Conservation (phyloP, 2,888 invertebrate genomes). For the Phyllotreta striolata region DNA sequence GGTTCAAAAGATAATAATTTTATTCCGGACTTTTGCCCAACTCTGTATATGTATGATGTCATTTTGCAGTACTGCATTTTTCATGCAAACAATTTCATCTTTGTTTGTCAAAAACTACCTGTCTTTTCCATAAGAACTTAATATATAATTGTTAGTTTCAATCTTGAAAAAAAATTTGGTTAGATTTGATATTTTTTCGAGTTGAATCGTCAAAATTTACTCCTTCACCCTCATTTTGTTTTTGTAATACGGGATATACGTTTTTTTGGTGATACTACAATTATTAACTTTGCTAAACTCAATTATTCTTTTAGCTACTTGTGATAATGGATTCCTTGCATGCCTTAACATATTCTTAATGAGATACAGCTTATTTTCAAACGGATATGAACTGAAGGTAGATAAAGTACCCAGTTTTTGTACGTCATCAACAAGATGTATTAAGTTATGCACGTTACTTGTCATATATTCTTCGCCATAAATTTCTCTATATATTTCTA, state of each 20-base stretch:
- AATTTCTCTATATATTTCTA: slow-evolving; percentile 25
- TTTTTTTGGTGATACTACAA: slow-evolving; percentile 6
- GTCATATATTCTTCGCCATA: slow-evolving; percentile 32
- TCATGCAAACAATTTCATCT: no score
- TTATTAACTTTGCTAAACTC: slow-evolving; percentile 37
- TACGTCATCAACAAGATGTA: slow-evolving; percentile 49
- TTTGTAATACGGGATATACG: slow-evolving; percentile 20
- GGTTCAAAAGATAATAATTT: no score
- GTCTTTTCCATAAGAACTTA: no score
- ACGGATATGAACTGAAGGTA: slow-evolving; percentile 51
- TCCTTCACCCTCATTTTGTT: slow-evolving; percentile 23
- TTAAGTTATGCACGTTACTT: slow-evolving; percentile 29
- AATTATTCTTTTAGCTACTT: slow-evolving; percentile 38
- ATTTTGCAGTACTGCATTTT: no score
- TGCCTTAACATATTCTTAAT: slow-evolving; percentile 34
- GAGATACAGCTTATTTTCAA: slow-evolving; percentile 49
- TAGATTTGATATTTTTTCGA: no score
- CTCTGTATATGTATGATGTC: no score
- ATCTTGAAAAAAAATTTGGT: no score
- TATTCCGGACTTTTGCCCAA: no score
- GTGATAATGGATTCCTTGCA: slow-evolving; percentile 35
- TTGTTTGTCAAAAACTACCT: no score
- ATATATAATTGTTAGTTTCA: no score
- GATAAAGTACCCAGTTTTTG: slow-evolving; percentile 49
- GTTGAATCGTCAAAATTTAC: no score